Base-by-base conservation (phyloP, 1,140 invertebrate species). In the Hyles vespertilio region DNA sequence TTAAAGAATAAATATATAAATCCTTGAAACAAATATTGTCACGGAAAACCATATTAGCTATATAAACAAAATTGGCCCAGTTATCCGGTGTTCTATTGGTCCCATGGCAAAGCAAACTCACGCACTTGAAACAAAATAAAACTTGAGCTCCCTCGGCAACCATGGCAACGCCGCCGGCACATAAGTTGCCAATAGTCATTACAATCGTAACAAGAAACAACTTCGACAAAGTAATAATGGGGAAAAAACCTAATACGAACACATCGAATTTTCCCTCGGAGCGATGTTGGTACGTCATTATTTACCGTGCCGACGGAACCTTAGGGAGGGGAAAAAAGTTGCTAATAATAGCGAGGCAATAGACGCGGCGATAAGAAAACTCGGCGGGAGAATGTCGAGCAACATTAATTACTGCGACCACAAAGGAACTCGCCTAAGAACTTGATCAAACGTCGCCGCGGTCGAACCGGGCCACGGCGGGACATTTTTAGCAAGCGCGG, bases 371-470 rank as follows among this genome's bases (percentile, higher is more conserved):
- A 71, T 63, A 67, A 67, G 66, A 70, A 67, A 71, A 71, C 55
- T 73, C 61, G 8, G 8, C 4, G 58, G 63, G 51, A 54, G 49
- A 59, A 12, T 48, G 66, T 63, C 64, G 59, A 54, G 58, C 63
- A 69, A 71, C 72, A 71, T 74, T 71, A 74, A 74, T 74, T 71
- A 74, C 62, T 62, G 55, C 48, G 54, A 56, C 51, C 64, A 72
- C 72, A 72, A 69, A 70, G 67, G 63, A 61, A 54, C 62, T 67
- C 65, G 66, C 65, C 69, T 69, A 71, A 74, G 72, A 67, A 74
- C 64, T 71, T 70, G 65, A 60, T 46, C 51, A 45, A 58, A 61
- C 58, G 48, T 55, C 56, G 57, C 49, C 56, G 64, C 59, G 45
- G 34, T 51, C 55, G 59, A 67, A 47, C 66, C 69, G 44, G 61